Percentiles rank a stretch among this genome's conserved stretches.
These are phyloP conservation scores for Epinotia nisella DNA, from an alignment of 2,888 invertebrate genomes.

Conservation along the genomic window DNA sequence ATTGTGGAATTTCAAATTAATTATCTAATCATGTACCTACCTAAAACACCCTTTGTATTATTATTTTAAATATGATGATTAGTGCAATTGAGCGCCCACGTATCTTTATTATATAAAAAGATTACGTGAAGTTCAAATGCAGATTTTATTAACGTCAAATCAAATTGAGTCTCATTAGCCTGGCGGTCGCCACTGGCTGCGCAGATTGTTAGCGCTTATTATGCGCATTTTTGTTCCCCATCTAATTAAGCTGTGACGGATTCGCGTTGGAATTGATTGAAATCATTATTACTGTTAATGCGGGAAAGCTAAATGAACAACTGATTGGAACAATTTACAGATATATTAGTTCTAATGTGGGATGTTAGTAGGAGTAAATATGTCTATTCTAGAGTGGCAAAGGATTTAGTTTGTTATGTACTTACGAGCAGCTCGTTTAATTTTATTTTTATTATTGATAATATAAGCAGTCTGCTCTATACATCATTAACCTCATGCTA, in stretches of 20 bases:
- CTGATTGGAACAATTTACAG: background rate
- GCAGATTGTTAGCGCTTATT: conserved; percentile 21
- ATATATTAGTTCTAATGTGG: background rate
- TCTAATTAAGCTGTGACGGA: conserved; percentile 7
- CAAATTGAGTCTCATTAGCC: conserved; percentile 25
- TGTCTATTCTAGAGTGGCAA: background rate
- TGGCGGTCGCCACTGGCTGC: background rate
- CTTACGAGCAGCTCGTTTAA: no score
- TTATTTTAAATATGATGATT: no score
- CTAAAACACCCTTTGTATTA: no score
- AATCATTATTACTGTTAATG: conserved; percentile 1
- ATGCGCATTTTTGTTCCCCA: conserved; percentile 1
- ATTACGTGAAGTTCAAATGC: background rate
- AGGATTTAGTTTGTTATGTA: conserved; percentile 1
- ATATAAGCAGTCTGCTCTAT: no score
- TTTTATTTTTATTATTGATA: no score
- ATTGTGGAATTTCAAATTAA: background rate
- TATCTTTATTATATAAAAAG: background rate
- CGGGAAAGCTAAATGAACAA: conserved; percentile 1
- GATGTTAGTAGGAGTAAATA: background rate
- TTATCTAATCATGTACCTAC: no score
- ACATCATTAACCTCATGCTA: background rate
- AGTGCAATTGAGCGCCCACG: no score
- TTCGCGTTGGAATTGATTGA: background rate
- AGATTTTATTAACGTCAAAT: conserved; percentile 8